These are phyloP conservation scores for Eupleurogrammus muticus DNA, from an alignment of 2,797 vertebrate species.

Conservation along the genomic window DNA sequence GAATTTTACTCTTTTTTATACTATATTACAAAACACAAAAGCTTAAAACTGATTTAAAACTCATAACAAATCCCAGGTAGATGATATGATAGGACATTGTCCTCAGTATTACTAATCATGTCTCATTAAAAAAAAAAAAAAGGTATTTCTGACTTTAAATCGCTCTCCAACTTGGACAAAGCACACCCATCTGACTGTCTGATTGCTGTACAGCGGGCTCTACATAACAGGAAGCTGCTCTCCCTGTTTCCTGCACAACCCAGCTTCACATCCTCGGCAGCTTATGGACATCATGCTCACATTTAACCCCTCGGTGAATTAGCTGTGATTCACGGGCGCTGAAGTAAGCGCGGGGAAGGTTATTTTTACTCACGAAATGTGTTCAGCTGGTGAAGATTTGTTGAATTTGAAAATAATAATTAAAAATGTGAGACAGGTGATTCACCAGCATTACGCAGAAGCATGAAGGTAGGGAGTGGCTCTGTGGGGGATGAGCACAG, in stretches of 20 bases:
- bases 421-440: not conserved
- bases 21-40: not conserved
- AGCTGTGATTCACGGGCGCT: slow-evolving; percentile 54
- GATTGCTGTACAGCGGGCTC: slow-evolving; percentile 87
- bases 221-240: slow-evolving; percentile 96
- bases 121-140: slow-evolving; percentile 10
- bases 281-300: slow-evolving; percentile 82
- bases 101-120: not conserved
- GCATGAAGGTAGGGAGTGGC: slow-evolving; percentile 16
- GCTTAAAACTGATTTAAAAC: too few relatives aligned
- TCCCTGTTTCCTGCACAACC: slow-evolving; percentile 93
- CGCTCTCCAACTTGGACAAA: slow-evolving; percentile 52
- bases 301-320: slow-evolving; percentile 85
- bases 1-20: not conserved
- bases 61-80: not conserved
- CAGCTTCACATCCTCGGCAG: slow-evolving; percentile 91
- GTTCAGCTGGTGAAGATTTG: slow-evolving; percentile 60
- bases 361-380: slow-evolving; percentile 54
- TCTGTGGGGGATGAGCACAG: slow-evolving; percentile 12
- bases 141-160: slow-evolving; percentile 23
- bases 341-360: slow-evolving; percentile 39
- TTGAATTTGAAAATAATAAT: slow-evolving; percentile 17
- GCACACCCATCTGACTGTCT: slow-evolving; percentile 77
- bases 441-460: slow-evolving; percentile 35
- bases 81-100: not conserved